phyloP scores from a whole-genome alignment of 2,797 vertebrate species.

The Takifugu ocellatus region DNA sequence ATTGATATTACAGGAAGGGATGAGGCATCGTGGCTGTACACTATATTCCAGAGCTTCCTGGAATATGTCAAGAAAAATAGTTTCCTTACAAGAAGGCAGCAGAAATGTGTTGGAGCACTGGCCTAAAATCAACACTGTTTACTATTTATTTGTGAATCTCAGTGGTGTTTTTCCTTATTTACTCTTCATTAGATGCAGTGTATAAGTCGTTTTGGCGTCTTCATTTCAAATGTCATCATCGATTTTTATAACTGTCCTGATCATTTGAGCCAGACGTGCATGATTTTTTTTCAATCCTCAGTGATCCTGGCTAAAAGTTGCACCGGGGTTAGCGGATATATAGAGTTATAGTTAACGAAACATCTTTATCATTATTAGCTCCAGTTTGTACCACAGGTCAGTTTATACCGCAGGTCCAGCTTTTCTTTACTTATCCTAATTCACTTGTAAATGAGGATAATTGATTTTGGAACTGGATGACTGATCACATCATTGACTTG shows the following conservation, averaged over 20 bases:
- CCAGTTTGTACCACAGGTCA: no score
- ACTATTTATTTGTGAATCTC: not conserved
- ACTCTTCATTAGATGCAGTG: conserved; percentile 8
- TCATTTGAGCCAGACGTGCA: no score
- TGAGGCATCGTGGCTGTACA: conserved; percentile 38
- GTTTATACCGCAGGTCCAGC: no score
- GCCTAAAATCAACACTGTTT: not conserved
- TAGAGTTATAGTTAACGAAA: no score
- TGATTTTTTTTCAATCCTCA: no score
- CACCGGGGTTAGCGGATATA: no score
- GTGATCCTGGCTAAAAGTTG: no score
- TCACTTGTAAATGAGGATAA: no score
- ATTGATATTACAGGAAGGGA: conserved; percentile 51
- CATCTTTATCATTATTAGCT: no score
- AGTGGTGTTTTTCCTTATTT: not conserved
- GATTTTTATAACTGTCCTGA: not conserved
- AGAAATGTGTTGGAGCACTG: not conserved
- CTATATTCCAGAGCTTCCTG: conserved; percentile 40
- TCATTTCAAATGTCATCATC: not conserved
- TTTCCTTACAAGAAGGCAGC: not conserved
- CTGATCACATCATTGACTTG: no score
- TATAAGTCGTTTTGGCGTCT: not conserved
- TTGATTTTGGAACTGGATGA: no score
- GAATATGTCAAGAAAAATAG: conserved; percentile 34
- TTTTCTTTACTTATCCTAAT: no score